Percentiles rank a stretch among this genome's conserved stretches.
phyloP scores from a whole-genome alignment of 1,140 invertebrate species.

The Helicoverpa armigera region DNA sequence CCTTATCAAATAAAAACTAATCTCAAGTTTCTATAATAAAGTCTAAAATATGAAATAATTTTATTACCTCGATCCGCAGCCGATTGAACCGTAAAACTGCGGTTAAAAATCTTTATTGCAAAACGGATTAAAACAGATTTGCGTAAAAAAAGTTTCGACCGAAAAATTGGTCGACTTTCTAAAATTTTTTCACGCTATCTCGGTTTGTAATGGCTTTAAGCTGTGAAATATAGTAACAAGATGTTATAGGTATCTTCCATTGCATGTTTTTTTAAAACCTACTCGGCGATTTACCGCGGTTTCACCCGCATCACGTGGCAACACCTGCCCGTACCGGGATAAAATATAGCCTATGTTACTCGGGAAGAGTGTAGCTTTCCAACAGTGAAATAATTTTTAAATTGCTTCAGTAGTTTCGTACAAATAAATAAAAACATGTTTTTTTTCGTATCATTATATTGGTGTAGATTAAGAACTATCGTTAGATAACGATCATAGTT shows the following conservation, averaged over 20 bases:
- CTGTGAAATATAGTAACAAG: slow-evolving; percentile 32
- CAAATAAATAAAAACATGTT: too few relatives aligned
- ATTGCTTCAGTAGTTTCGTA: too few relatives aligned
- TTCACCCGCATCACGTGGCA: too few relatives aligned
- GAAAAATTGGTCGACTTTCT: slow-evolving; percentile 48
- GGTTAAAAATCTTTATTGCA: slow-evolving; percentile 33
- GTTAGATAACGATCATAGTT: neutral
- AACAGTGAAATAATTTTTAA: too few relatives aligned
- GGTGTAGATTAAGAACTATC: neutral
- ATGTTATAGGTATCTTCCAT: neutral
- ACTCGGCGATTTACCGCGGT: too few relatives aligned
- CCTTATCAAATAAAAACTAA: too few relatives aligned
- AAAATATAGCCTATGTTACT: too few relatives aligned
- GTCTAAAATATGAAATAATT: neutral
- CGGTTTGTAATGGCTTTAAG: slow-evolving; percentile 30
- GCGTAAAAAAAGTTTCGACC: slow-evolving; percentile 43
- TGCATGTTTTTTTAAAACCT: slow-evolving; percentile 16
- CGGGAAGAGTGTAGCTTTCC: too few relatives aligned
- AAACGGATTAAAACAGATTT: slow-evolving; percentile 32
- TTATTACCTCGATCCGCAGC: neutral
- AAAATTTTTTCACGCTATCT: slow-evolving; percentile 39
- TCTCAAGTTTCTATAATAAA: too few relatives aligned
- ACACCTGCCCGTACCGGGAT: too few relatives aligned
- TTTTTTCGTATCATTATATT: too few relatives aligned
- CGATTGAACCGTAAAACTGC: slow-evolving; percentile 36